Percentiles rank a stretch among this genome's conserved stretches.
Conservation (phyloP, 2,888 invertebrate genomes). For the Hemithea aestivaria region DNA sequence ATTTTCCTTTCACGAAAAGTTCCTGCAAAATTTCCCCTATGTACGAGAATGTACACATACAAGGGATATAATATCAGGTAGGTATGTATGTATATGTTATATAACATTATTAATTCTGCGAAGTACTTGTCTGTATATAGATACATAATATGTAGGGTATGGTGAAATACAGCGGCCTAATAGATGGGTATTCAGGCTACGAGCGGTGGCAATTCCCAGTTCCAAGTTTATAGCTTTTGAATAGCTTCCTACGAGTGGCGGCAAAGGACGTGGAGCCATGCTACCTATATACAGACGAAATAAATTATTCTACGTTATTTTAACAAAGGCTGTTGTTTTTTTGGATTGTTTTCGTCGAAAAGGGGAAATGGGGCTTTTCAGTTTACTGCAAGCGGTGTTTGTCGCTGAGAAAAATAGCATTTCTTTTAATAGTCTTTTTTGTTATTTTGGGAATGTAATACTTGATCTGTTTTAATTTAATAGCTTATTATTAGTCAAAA, state of each 20-base stretch:
- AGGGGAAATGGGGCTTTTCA: neutral
- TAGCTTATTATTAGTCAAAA: too few species aligned
- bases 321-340: constrained; percentile 20
- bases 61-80: neutral
- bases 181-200: constrained; percentile 21
- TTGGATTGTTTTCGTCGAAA: constrained; percentile 8
- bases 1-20: too few species aligned
- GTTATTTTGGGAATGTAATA: too few species aligned
- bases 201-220: constrained; percentile 27
- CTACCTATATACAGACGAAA: constrained; percentile 22
- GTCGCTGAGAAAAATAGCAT: constrained; percentile 1
- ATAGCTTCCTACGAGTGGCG: constrained; percentile 30
- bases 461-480: too few species aligned
- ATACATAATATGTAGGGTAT: constrained; percentile 12
- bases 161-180: constrained; percentile 17
- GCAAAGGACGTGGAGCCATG: constrained; percentile 25
- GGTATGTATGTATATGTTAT: constrained; percentile 2
- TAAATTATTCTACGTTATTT: constrained; percentile 21
- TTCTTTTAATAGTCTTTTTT: constrained; percentile 1
- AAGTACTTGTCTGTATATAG: constrained; percentile 16
- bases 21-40: too few species aligned
- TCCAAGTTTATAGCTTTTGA: constrained; percentile 32
- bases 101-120: constrained; percentile 16
- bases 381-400: too few species aligned
- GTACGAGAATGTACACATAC: too few species aligned